Conservation (phyloP, 1,140 invertebrate genomes). For the Globodera rostochiensis region DNA sequence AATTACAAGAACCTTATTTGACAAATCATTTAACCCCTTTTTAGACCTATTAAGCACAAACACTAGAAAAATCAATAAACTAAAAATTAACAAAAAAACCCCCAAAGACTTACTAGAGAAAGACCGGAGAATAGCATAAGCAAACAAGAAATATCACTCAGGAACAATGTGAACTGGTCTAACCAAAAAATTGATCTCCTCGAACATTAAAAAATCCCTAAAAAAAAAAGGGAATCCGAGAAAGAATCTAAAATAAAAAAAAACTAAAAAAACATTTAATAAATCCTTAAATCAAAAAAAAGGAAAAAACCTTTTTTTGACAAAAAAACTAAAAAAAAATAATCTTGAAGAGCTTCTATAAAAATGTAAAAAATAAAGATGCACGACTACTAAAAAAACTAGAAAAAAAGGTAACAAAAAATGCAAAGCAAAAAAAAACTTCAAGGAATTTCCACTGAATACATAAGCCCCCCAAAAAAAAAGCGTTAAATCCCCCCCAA, state of each 20-base stretch:
- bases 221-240: constrained; percentile 70
- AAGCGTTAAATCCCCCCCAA: too few species aligned
- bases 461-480: too few species aligned
- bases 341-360: too few species aligned
- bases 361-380: too few species aligned
- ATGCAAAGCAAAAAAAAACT: too few species aligned
- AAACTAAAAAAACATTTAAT: constrained; percentile 60
- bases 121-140: constrained; percentile 76
- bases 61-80: constrained; percentile 47
- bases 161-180: constrained; percentile 77
- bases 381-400: too few species aligned
- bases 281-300: constrained; percentile 56
- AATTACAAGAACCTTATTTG: constrained; percentile 19
- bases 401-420: too few species aligned
- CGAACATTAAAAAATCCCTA: constrained; percentile 75
- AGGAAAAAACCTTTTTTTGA: constrained; percentile 65
- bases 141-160: constrained; percentile 79
- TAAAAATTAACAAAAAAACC: constrained; percentile 69
- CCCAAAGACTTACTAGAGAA: constrained; percentile 78
- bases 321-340: constrained; percentile 37
- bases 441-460: too few species aligned
- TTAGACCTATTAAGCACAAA: constrained; percentile 72
- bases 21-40: constrained; percentile 27
- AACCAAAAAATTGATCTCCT: constrained; percentile 73
- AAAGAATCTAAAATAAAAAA: constrained; percentile 66